phyloP scores from a whole-genome alignment of 2,113 vertebrate species.

The Poicephalus meyeri region DNA sequence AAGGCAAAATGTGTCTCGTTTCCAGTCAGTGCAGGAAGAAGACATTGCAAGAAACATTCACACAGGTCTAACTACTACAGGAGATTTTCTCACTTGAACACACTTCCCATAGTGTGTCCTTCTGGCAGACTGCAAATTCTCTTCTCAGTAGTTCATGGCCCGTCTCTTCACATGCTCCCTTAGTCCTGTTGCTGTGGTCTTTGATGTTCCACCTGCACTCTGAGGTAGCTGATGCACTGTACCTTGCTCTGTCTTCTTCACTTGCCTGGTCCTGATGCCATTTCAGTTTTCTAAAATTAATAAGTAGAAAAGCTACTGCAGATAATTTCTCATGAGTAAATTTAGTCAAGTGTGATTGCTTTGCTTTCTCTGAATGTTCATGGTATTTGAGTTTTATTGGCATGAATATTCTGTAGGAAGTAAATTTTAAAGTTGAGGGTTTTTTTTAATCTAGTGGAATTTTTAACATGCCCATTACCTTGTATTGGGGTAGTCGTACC shows the following conservation, averaged over 20 bases:
- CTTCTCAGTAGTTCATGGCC: conserved; percentile 9
- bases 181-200: conserved; percentile 9
- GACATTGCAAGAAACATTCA: not conserved
- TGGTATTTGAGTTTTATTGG: not conserved
- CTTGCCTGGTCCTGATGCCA: not conserved
- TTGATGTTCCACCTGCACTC: not conserved
- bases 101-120: not conserved
- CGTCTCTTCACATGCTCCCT: not conserved
- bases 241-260: not conserved
- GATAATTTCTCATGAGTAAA: not conserved
- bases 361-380: not conserved
- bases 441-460: not conserved
- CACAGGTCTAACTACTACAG: not conserved
- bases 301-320: not conserved
- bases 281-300: not conserved
- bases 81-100: not conserved
- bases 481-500: not conserved
- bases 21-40: not conserved
- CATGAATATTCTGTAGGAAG: not conserved
- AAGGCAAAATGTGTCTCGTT: not conserved
- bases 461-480: not conserved
- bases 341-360: not conserved
- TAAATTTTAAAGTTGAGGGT: not conserved
- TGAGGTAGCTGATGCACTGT: not conserved
- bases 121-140: not conserved